A percentile compares a stretch with the other conserved stretches of the same genome.
Conservation (phyloP, 1,140 invertebrate species). For the Grapholita molesta region DNA sequence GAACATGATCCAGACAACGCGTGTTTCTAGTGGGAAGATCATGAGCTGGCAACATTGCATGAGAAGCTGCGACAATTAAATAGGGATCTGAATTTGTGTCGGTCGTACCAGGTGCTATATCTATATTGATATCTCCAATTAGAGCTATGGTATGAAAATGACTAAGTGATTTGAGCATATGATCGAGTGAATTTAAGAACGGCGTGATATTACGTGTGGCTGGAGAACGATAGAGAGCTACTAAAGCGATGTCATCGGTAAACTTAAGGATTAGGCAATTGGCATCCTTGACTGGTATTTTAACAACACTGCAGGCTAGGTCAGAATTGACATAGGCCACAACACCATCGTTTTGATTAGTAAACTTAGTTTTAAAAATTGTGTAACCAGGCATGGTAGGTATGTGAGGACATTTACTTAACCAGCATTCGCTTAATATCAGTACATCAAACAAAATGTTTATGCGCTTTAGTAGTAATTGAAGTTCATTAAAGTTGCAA, state of each 20-base stretch:
- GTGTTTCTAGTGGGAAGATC: neutral
- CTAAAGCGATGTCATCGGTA: neutral
- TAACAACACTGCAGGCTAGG: neutral
- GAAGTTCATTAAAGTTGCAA: neutral
- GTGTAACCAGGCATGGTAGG: neutral
- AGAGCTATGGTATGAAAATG: too few relatives aligned
- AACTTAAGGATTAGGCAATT: neutral
- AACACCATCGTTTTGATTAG: conserved; percentile 18
- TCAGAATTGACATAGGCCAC: neutral
- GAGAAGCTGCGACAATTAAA: neutral
- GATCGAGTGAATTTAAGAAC: neutral
- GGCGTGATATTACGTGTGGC: neutral
- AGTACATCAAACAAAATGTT: neutral
- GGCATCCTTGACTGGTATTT: neutral
- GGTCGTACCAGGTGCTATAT: neutral
- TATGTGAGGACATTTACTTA: neutral
- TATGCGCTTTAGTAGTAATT: neutral
- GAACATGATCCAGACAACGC: conserved; percentile 10
- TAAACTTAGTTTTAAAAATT: neutral
- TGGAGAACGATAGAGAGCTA: conserved; percentile 18
- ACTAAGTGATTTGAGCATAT: too few relatives aligned
- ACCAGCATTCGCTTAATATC: conserved; percentile 9
- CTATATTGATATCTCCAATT: too few relatives aligned
- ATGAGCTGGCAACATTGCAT: conserved; percentile 11
- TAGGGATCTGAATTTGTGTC: neutral